Conservation (phyloP, 2,113 vertebrate species). For the Ictidomys tridecemlineatus region DNA sequence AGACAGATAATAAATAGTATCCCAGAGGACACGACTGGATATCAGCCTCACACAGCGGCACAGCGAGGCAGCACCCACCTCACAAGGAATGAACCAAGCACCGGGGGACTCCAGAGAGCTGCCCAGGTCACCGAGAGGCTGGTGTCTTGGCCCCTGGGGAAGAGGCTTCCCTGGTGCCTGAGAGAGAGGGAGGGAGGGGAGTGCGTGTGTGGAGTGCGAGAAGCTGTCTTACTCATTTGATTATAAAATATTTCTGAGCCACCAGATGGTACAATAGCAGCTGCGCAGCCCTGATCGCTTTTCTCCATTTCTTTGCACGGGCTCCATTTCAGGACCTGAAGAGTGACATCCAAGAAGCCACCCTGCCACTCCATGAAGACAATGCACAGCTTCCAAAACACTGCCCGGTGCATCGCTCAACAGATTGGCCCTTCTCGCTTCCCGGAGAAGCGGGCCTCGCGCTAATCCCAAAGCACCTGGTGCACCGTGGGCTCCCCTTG, state of each 20-base stretch:
- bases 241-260: conserved; percentile 80
- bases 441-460: rapidly evolving
- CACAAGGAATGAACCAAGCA: background rate
- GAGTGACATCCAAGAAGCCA: conserved; percentile 20
- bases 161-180: background rate
- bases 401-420: rapidly evolving
- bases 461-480: background rate
- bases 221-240: conserved; percentile 59
- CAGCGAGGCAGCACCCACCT: rapidly evolving
- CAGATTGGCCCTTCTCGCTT: background rate
- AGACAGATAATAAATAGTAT: background rate
- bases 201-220: rapidly evolving
- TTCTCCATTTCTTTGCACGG: background rate
- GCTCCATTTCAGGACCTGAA: conserved; percentile 63
- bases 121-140: background rate
- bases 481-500: background rate
- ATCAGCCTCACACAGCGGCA: background rate
- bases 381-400: background rate
- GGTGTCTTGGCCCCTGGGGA: background rate
- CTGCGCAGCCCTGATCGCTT: background rate
- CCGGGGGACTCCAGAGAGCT: rapidly evolving
- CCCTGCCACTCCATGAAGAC: background rate
- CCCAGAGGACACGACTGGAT: rapidly evolving
- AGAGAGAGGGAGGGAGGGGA: background rate
- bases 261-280: conserved; percentile 71